Conservation (phyloP, 1,140 invertebrate species). For the Stegodyphus mimosarum region DNA sequence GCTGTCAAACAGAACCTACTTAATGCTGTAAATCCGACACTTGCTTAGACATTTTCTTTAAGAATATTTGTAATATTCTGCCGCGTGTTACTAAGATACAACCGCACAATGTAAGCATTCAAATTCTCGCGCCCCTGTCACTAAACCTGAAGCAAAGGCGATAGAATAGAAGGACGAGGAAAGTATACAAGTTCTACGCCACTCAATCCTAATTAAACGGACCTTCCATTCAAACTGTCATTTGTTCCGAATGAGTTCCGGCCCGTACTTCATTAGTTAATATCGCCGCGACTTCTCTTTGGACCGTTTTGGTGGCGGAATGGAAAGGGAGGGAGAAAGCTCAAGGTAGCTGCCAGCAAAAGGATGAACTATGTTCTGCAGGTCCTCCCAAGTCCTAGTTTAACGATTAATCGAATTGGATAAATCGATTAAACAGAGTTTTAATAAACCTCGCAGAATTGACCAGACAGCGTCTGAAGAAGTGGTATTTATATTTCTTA, state of each 20-base stretch:
- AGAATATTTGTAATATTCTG: no score
- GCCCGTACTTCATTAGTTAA: slow-evolving; percentile 24
- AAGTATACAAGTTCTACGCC: neutral
- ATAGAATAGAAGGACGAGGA: no score
- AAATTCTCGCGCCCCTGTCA: no score
- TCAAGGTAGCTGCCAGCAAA: neutral
- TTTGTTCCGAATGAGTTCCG: slow-evolving; percentile 13
- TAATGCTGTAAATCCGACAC: no score
- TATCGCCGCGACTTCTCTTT: slow-evolving; percentile 26
- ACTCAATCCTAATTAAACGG: slow-evolving; percentile 30
- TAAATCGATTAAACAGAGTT: slow-evolving; percentile 28
- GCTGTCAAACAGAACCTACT: no score
- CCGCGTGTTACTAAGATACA: no score
- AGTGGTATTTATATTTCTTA: slow-evolving; percentile 15
- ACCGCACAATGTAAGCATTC: no score
- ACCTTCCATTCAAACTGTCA: slow-evolving; percentile 29
- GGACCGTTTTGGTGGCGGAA: slow-evolving; percentile 14
- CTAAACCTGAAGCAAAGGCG: no score
- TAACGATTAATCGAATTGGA: slow-evolving; percentile 29
- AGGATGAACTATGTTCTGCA: slow-evolving; percentile 8
- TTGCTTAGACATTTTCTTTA: no score
- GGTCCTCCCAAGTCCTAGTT: neutral
- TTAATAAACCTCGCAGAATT: slow-evolving; percentile 18
- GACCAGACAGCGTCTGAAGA: slow-evolving; percentile 18
- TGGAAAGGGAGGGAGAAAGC: neutral